A percentile compares a stretch with the other conserved stretches of the same genome.
Evolutionary conservation across 2,797 vertebrate genomes (phyloP).

Genomic region (Characodon lateralis): DNA sequence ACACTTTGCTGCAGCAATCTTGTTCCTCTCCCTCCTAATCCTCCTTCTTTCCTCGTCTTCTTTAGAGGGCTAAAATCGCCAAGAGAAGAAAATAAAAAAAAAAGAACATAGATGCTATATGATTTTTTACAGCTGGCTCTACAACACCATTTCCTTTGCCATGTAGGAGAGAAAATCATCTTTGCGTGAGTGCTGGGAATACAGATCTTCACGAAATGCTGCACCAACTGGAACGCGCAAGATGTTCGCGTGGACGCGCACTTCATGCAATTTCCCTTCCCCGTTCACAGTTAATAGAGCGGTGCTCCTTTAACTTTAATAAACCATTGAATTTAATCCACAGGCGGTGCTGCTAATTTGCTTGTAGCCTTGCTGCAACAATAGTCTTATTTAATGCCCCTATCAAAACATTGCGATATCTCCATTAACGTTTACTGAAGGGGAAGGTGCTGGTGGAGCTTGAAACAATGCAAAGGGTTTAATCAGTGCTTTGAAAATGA

Average conservation of each 20-base stretch:
- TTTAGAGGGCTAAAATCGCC: conserved; percentile 84
- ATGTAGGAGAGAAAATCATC: conserved; percentile 23
- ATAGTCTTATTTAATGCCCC: background rate
- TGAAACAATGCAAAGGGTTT: background rate
- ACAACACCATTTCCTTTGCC: conserved; percentile 28
- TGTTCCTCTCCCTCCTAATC: conserved; percentile 93
- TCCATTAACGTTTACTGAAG: conserved; percentile 9
- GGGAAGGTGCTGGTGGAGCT: background rate
- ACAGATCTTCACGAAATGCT: conserved; percentile 61
- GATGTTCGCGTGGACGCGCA: conserved; percentile 58
- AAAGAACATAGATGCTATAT: conserved; percentile 14
- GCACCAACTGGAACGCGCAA: conserved; percentile 62
- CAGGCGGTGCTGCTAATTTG: background rate
- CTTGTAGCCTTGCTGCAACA: background rate
- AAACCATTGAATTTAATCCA: conserved; percentile 28
- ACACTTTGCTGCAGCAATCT: conserved; percentile 95
- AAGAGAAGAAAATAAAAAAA: conserved; percentile 4
- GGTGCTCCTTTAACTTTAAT: conserved; percentile 27
- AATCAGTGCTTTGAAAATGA: background rate
- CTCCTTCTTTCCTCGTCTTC: conserved; percentile 93
- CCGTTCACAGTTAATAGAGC: conserved; percentile 35
- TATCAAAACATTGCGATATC: conserved; percentile 50
- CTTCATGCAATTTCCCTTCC: conserved; percentile 40
- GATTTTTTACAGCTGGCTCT: conserved; percentile 40
- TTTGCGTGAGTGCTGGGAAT: conserved; percentile 49